Conservation (phyloP, 2,888 invertebrate genomes). For the Dioctria rufipes region DNA sequence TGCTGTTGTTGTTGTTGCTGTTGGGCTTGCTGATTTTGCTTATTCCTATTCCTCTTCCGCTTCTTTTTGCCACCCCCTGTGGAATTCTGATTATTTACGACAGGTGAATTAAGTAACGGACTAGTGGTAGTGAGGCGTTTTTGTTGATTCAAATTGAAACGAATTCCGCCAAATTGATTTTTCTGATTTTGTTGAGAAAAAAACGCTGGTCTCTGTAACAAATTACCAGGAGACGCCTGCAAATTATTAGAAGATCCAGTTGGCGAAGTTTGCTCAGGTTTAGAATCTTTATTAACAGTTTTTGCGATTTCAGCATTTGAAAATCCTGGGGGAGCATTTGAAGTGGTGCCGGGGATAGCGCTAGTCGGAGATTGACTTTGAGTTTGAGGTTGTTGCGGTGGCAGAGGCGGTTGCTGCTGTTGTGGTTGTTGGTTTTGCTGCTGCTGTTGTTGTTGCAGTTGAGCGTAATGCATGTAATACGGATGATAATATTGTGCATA, state of each 20-base stretch:
- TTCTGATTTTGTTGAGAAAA: slow-evolving; percentile 62
- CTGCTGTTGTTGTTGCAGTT: slow-evolving; percentile 62
- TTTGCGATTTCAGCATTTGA: slow-evolving; percentile 68
- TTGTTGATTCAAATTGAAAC: slow-evolving; percentile 74
- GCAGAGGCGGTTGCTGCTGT: slow-evolving; percentile 59
- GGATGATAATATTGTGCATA: slow-evolving; percentile 60
- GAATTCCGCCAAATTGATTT: slow-evolving; percentile 72
- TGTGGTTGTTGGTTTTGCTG: slow-evolving; percentile 65
- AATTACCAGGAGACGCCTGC: slow-evolving; percentile 64
- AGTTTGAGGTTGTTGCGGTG: slow-evolving; percentile 61
- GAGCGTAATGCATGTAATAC: slow-evolving; percentile 61
- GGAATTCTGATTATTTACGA: slow-evolving; percentile 71
- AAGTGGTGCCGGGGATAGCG: slow-evolving; percentile 63
- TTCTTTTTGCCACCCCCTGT: slow-evolving; percentile 76
- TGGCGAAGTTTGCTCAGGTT: slow-evolving; percentile 74
- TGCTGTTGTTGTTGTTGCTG: slow-evolving; percentile 66
- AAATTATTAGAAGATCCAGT: slow-evolving; percentile 72
- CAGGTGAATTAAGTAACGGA: slow-evolving; percentile 67
- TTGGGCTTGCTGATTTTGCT: slow-evolving; percentile 69
- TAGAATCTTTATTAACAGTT: slow-evolving; percentile 63
- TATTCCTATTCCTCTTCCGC: slow-evolving; percentile 80
- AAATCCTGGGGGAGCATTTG: slow-evolving; percentile 73
- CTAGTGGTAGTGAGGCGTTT: slow-evolving; percentile 68
- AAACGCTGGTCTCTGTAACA: slow-evolving; percentile 69
- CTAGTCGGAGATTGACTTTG: slow-evolving; percentile 63